Evolutionary conservation across 2,113 vertebrate genomes (phyloP).

Genomic region (Dicrurus megarhynchus): DNA sequence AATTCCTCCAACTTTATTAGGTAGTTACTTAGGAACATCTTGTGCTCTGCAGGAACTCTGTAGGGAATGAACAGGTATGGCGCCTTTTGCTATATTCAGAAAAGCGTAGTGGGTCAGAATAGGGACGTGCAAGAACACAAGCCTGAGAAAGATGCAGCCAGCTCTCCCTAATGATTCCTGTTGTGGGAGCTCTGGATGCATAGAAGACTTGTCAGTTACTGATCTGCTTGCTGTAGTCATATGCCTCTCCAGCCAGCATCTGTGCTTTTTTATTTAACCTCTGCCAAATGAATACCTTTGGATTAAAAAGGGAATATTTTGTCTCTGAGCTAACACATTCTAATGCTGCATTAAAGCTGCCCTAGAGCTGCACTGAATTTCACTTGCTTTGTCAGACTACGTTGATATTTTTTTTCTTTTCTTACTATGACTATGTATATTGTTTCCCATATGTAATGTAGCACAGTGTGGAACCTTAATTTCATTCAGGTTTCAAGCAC

Average conservation of each 20-base stretch:
- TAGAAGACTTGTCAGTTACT: constrained; percentile 46
- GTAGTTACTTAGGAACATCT: background rate
- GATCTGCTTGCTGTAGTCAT: constrained; percentile 73
- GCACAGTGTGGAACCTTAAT: constrained; percentile 71
- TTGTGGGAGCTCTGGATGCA: background rate
- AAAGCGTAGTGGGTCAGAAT: background rate
- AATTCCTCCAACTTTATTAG: background rate
- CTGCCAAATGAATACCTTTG: constrained; percentile 72
- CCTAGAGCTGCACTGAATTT: constrained; percentile 76
- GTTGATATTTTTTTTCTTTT: constrained; percentile 34
- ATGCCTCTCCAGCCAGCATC: constrained; percentile 74
- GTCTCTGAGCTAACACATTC: constrained; percentile 65
- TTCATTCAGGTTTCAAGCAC: constrained; percentile 72
- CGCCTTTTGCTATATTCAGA: background rate
- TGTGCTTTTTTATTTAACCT: constrained; percentile 71
- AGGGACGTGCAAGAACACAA: background rate
- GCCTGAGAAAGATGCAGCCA: constrained; percentile 12
- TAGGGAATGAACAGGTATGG: background rate
- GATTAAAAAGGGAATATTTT: constrained; percentile 67
- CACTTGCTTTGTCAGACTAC: constrained; percentile 64
- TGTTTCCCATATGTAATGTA: constrained; percentile 71
- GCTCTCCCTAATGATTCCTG: background rate
- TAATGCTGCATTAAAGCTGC: constrained; percentile 76
- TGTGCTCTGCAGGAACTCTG: background rate
- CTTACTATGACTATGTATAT: constrained; percentile 47